phyloP scores from a whole-genome alignment of 2,113 vertebrate species.

The Engraulis encrasicolus region DNA sequence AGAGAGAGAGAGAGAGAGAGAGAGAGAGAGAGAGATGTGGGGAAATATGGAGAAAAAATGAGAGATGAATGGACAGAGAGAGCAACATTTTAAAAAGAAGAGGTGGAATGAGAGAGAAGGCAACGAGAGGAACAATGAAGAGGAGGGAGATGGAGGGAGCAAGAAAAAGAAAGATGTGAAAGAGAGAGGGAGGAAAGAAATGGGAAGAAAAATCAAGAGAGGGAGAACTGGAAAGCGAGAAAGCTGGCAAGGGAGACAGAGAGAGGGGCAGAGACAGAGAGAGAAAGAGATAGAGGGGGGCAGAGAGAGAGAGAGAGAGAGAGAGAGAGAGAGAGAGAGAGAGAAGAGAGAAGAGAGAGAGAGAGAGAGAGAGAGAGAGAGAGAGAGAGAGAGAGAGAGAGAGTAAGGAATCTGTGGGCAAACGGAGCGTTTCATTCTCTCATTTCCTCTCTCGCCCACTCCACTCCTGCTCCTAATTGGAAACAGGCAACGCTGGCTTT shows the following conservation, averaged over 20 bases:
- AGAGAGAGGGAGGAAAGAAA: no score
- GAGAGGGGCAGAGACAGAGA: not conserved
- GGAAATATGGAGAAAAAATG: not conserved
- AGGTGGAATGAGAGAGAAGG: no score
- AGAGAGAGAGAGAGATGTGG: not conserved
- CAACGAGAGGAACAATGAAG: no score
- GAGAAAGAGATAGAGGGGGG: not conserved
- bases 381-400: not conserved
- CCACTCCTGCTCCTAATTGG: no score
- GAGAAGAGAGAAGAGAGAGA: not conserved
- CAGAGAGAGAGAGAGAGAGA: slow-evolving; percentile 7
- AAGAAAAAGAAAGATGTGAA: no score
- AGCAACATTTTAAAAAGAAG: no score
- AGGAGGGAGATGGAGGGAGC: no score
- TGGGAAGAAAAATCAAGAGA: no score
- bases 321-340: not conserved
- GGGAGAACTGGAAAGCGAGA: no score
- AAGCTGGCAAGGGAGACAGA: no score
- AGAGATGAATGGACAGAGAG: slow-evolving; percentile 26
- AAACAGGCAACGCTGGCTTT: no score
- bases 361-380: not conserved
- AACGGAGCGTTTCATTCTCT: slow-evolving; percentile 27
- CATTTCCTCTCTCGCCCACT: not conserved
- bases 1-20: not conserved
- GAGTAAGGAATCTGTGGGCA: slow-evolving; percentile 21